Evolutionary conservation across 2,797 vertebrate species (phyloP), one percentile per base, ranked within the genome.

Genomic region (Heliangelus exortis): DNA sequence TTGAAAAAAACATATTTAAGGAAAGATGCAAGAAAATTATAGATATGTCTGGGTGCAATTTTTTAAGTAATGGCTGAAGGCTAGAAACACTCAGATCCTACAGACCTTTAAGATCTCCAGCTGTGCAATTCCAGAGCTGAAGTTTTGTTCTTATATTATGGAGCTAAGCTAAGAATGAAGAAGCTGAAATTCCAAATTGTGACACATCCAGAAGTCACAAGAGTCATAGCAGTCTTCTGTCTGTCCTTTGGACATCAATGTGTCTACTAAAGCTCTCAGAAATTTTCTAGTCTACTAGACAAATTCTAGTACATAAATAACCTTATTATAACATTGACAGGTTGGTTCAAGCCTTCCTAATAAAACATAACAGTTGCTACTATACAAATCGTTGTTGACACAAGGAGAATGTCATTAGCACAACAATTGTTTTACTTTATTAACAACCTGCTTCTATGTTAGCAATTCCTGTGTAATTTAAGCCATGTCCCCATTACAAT

Each of bases 391-490:
- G 77, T 62, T 75, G 33, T 92, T 95, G 96, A 86, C 45, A 79
- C 73, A 93, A 87, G 28, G 58, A 47, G 43, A 93, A 58, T 62
- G 2, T 63, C 47, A n/a, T 87, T 90, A 96, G 50, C n/a, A 91
- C 73, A 91, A 91, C 31, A 95, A 84, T 8, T 87, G 48, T 75
- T 95, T 78, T 77, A 73, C 82, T 96, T 89, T 78, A 92, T 91
- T 95, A 97, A 93, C 89, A 97, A 55, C 18, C 57, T 92, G 59
- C 31, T 84, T 88, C 86, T 77, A 36, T 11, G 4, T 90, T 89
- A 93, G 80, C 59, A 96, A 72, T 91, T 96, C 91, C 93, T 81
- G 84, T 95, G 75, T 90, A 81, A 96, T 96, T 94, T 92, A 97
- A 91, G 80, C 78, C 74, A 94, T 93, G 84, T 78, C 75, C 74